A percentile compares a stretch with the other conserved stretches of the same genome.
Evolutionary conservation across 2,113 vertebrate genomes (phyloP).

Genomic region (Sarotherodon lohbergeri): DNA sequence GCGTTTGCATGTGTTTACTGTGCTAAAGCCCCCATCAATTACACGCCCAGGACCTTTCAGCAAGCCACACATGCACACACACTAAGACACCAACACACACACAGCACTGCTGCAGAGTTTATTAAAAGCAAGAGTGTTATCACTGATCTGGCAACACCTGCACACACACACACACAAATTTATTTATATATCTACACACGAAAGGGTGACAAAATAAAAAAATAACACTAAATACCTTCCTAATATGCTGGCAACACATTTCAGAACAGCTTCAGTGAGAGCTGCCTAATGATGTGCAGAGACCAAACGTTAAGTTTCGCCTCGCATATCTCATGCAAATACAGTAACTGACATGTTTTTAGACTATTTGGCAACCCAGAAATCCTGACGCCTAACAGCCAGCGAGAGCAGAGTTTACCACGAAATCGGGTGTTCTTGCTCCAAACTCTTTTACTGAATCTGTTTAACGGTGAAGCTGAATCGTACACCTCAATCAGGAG

Average conservation of each 20-base stretch:
- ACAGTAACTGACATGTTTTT: neutral
- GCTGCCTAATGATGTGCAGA: neutral
- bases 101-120: slow-evolving; percentile 30
- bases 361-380: neutral
- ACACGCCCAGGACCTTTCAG: slow-evolving; percentile 41
- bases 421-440: neutral
- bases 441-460: neutral
- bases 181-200: neutral
- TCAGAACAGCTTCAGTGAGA: neutral
- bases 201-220: neutral
- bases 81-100: neutral
- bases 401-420: neutral
- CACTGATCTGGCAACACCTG: slow-evolving; percentile 47
- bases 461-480: neutral
- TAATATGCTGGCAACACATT: neutral
- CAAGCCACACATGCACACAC: slow-evolving; percentile 7
- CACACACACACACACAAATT: neutral
- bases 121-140: slow-evolving; percentile 51
- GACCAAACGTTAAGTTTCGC: neutral
- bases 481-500: neutral
- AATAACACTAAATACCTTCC: neutral
- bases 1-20: slow-evolving; percentile 16
- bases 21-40: slow-evolving; percentile 53
- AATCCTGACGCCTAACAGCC: neutral
- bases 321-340: neutral